Conservation (phyloP, 2,888 invertebrate species). For the Rosalia funebris region DNA sequence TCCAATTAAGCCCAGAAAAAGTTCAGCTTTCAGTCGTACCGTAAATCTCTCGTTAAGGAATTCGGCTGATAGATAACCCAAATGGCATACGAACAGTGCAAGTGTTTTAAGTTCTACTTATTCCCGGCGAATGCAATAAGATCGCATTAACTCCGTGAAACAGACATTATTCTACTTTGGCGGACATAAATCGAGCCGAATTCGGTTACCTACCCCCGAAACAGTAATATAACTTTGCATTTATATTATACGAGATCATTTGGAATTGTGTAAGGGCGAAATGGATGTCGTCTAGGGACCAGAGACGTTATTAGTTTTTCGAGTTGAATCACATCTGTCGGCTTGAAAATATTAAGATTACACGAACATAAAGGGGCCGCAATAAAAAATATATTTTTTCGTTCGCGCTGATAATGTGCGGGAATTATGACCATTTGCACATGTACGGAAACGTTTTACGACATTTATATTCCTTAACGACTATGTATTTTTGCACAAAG, state of each 20-base stretch:
- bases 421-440: no score
- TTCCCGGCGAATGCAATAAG: slow-evolving; percentile 11
- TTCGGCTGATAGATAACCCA: background rate
- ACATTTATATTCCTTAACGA: no score
- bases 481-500: no score
- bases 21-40: background rate
- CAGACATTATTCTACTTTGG: slow-evolving; percentile 13
- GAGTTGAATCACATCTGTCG: slow-evolving; percentile 8
- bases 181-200: slow-evolving; percentile 17
- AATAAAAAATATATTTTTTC: no score
- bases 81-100: slow-evolving; percentile 2
- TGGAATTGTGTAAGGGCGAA: slow-evolving; percentile 12
- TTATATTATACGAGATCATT: slow-evolving; percentile 24
- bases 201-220: slow-evolving; percentile 22
- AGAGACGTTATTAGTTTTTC: slow-evolving; percentile 21
- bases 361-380: background rate
- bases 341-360: background rate
- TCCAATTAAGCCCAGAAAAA: background rate
- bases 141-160: slow-evolving; percentile 16
- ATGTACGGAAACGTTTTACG: no score
- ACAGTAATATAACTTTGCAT: slow-evolving; percentile 22
- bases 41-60: no score
- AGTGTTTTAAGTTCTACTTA: slow-evolving; percentile 20
- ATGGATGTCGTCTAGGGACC: slow-evolving; percentile 14
- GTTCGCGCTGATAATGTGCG: no score